These are phyloP conservation scores for Nowickia ferox DNA, from an alignment of 2,888 invertebrate species.

Conservation along the genomic window DNA sequence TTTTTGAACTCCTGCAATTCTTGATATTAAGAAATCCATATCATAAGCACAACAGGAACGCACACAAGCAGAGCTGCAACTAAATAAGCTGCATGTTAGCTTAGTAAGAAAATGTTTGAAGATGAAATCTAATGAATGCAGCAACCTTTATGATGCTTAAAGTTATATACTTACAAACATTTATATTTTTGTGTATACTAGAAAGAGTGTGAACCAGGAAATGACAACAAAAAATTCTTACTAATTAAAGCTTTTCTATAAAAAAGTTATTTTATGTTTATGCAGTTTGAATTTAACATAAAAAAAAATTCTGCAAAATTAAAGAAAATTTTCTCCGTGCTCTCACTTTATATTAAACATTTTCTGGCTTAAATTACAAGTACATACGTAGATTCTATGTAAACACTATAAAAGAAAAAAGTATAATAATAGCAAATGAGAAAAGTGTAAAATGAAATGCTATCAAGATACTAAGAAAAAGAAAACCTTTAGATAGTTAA, in stretches of 20 bases:
- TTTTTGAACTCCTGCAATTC: too few relatives aligned
- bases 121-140: constrained; percentile 18
- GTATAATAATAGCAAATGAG: constrained; percentile 48
- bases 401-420: constrained; percentile 28
- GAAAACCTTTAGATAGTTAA: constrained; percentile 11
- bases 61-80: not conserved
- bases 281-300: not conserved
- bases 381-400: not conserved
- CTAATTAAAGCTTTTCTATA: not conserved
- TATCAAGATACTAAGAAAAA: constrained; percentile 45
- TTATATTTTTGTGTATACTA: not conserved
- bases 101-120: not conserved
- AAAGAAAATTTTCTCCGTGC: not conserved
- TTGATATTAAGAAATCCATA: constrained; percentile 19
- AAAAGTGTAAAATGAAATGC: constrained; percentile 56
- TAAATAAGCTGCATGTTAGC: too few relatives aligned
- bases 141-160: constrained; percentile 29
- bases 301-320: not conserved
- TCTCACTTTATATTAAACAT: constrained; percentile 12
- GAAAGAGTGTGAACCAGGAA: not conserved
- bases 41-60: not conserved
- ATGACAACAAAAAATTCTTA: not conserved
- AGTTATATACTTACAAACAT: not conserved
- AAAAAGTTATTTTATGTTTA: not conserved
- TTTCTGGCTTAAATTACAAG: not conserved